Conservation (phyloP, 2,888 invertebrate genomes). For the Willowsia nigromaculata region DNA sequence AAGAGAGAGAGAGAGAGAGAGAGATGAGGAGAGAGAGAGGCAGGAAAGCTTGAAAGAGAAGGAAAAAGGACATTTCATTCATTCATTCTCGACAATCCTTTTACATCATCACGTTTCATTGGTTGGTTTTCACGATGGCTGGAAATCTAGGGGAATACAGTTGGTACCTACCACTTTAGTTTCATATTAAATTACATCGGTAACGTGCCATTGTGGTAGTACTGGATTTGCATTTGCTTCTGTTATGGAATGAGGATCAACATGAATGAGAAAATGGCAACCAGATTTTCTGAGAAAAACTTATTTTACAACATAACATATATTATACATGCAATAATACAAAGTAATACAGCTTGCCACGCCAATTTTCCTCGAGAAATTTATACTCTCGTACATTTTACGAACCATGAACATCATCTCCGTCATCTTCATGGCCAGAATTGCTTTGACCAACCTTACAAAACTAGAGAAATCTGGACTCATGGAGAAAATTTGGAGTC, state of each 20-base stretch:
- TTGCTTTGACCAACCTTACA: not conserved
- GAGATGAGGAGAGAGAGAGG: not conserved
- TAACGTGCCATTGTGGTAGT: not conserved
- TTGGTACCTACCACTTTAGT: not conserved
- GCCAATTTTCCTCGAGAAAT: slow-evolving; percentile 51
- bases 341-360: slow-evolving; percentile 27
- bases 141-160: not conserved
- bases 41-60: not conserved
- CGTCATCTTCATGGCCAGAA: not conserved
- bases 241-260: not conserved
- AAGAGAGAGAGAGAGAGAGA: not conserved
- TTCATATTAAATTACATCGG: slow-evolving; percentile 20
- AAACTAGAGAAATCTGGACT: not conserved
- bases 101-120: slow-evolving; percentile 50
- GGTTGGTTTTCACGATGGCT: slow-evolving; percentile 35
- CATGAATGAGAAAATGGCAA: slow-evolving; percentile 12
- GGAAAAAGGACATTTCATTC: slow-evolving; percentile 33
- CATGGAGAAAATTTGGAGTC: not conserved
- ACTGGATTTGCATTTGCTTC: not conserved
- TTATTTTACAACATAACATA: slow-evolving; percentile 12
- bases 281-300: slow-evolving; percentile 16
- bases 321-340: slow-evolving; percentile 33
- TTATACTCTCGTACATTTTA: slow-evolving; percentile 28
- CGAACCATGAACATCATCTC: not conserved
- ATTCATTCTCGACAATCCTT: slow-evolving; percentile 36